These are phyloP conservation scores for Philypnodon macrostomus DNA, from an alignment of 2,797 vertebrate species.

Conservation along the genomic window DNA sequence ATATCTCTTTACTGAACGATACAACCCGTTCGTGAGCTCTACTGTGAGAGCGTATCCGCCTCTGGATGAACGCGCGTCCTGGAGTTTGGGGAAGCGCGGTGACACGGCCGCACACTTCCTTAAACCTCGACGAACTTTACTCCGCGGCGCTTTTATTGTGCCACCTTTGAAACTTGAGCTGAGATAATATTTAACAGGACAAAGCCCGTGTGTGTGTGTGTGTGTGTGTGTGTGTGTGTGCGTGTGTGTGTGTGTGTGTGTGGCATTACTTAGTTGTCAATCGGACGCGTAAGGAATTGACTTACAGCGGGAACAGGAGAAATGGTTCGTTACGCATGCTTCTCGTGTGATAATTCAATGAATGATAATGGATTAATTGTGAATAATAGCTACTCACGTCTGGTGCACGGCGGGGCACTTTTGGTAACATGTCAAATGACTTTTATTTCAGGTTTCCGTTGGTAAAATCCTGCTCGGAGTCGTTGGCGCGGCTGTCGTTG, in stretches of 20 bases:
- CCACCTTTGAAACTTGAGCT: constrained; percentile 64
- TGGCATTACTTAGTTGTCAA: too few relatives aligned
- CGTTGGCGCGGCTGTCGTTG: constrained; percentile 57
- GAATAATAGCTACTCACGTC: constrained; percentile 1
- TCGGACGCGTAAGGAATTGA: not conserved
- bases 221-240: too few relatives aligned
- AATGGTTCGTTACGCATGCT: constrained; percentile 49
- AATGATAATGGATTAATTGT: not conserved
- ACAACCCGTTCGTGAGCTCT: too few relatives aligned
- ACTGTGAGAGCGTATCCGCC: too few relatives aligned
- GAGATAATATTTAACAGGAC: constrained; percentile 76
- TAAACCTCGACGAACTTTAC: constrained; percentile 68
- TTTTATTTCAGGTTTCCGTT: constrained; percentile 43
- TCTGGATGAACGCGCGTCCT: not conserved
- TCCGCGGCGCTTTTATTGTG: constrained; percentile 51
- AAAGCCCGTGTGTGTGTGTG: not conserved
- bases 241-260: too few relatives aligned
- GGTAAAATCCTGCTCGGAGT: constrained; percentile 70
- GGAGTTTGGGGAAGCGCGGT: constrained; percentile 6
- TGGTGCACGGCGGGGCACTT: not conserved
- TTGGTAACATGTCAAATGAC: constrained; percentile 12
- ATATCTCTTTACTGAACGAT: too few relatives aligned
- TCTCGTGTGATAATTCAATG: not conserved
- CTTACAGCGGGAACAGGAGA: not conserved
- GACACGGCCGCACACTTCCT: constrained; percentile 30